Evolutionary conservation across 2,113 vertebrate species (phyloP), one percentile per base, ranked within the genome.

Genomic region (Philantomba maxwellii): DNA sequence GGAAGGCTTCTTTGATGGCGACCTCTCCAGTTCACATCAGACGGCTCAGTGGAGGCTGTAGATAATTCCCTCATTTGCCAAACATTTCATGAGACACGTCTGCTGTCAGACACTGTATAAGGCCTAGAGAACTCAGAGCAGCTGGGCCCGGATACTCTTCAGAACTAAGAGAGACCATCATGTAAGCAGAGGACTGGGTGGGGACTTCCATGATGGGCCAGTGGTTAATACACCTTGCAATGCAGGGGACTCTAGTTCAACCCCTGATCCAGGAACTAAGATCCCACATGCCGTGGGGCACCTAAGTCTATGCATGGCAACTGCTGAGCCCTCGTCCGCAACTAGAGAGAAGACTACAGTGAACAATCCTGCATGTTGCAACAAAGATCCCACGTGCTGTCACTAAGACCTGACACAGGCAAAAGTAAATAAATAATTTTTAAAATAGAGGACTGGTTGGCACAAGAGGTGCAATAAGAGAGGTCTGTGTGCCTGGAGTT

Each of bases 391-490:
- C 70, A 25, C 1, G 0, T 14, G 36, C 36, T 43, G 11, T 6
- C 21, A 43, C 36, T 43, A 75, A 43, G 36, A 43, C 23, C 70
- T 25, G 70, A 43, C 70, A 43, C 36, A 7, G 36, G 11, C 70
- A 7, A 25, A 43, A 7, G 36, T 14, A 39, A 75, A 75, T 13
- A 43, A 25, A 36, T 12, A 36, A 36, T 36, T 43, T 75, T 73
- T 2, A 7, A 73, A 73, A 17, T 2, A 39, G 66, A 78, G 78
- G 28, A 5, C 3, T 12, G 19, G 0, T 4, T 53, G 23, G 26
- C 3, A 4, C 0, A 1, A 28, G n/a, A 55, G 45, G 14, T 9
- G 2, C 17, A 53, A 12, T 5, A 47, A 57, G n/a, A n/a, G 11
- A 19, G 7, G 4, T 3, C 51, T 58, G 57, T 36, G 0, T 9